A percentile compares a stretch with the other conserved stretches of the same genome.
Evolutionary conservation across 2,113 vertebrate genomes (phyloP).

Genomic region (Boleophthalmus pectinirostris): DNA sequence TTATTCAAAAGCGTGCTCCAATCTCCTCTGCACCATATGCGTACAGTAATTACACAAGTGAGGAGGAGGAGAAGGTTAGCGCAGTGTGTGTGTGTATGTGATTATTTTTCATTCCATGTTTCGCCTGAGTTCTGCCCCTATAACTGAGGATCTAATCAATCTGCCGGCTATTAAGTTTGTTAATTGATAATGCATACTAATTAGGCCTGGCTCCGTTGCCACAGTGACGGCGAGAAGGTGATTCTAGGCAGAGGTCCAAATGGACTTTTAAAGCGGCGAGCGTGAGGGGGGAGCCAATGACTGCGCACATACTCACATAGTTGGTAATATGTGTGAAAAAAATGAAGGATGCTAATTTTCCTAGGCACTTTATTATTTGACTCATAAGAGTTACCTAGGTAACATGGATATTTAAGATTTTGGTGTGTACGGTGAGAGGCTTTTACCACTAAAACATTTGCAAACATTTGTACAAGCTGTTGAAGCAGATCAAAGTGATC

Average conservation of each 20-base stretch:
- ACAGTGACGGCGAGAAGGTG: conserved; percentile 96
- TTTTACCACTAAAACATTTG: not conserved
- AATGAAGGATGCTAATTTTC: not conserved
- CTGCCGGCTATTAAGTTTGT: conserved; percentile 99
- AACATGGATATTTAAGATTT: not conserved
- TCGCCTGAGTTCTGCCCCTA: conserved; percentile 99
- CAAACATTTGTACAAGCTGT: not conserved
- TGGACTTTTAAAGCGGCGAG: conserved; percentile 98
- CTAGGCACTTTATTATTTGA: not conserved
- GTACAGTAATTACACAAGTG: conserved; percentile 94
- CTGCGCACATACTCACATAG: conserved; percentile 71
- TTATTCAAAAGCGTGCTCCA: conserved; percentile 90
- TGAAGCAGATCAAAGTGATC: not conserved
- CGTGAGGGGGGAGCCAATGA: conserved; percentile 90
- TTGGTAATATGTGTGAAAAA: not conserved
- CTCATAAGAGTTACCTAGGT: not conserved
- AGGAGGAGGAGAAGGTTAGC: conserved; percentile 91
- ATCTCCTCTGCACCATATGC: conserved; percentile 92
- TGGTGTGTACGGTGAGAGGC: too few relatives aligned
- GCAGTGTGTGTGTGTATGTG: conserved; percentile 79
- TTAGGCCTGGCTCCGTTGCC: conserved; percentile 98
- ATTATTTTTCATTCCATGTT: conserved; percentile 98
- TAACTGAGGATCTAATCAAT: conserved; percentile 99
- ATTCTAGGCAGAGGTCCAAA: conserved; percentile 99
- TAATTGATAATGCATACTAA: conserved; percentile 99